Conservation (phyloP, 2,113 vertebrate genomes). For the Puntigrus tetrazona region DNA sequence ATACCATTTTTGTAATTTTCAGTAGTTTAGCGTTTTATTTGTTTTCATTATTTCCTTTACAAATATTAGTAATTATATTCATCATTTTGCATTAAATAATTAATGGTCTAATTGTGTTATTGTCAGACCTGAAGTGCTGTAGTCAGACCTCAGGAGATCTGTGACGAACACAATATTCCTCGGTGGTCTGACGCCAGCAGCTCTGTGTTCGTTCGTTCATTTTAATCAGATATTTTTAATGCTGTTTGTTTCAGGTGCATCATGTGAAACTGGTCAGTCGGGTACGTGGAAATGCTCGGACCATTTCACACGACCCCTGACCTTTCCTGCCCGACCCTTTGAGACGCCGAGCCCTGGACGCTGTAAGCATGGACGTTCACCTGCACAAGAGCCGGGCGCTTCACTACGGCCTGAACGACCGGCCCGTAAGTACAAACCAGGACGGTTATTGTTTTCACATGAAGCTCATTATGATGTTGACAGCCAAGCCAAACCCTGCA, state of each 20-base stretch:
- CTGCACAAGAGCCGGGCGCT: conserved; percentile 61
- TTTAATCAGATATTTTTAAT: background rate
- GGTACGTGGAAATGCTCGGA: conserved; percentile 28
- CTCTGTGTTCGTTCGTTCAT: no score
- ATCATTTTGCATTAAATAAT: background rate
- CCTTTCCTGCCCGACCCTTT: conserved; percentile 48
- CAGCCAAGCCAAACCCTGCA: background rate
- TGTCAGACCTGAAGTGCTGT: background rate
- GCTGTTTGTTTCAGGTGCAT: conserved; percentile 13
- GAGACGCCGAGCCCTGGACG: conserved; percentile 57
- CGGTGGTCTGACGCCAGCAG: background rate
- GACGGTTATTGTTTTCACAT: background rate
- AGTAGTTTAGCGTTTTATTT: background rate
- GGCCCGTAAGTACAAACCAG: conserved; percentile 35
- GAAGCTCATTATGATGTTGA: background rate
- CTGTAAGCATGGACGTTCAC: conserved; percentile 66
- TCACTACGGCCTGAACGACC: conserved; percentile 63
- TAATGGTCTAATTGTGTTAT: no score
- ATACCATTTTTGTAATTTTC: no score
- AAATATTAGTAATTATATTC: background rate
- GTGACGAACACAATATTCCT: background rate
- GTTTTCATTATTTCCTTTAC: background rate
- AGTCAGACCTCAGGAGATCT: background rate
- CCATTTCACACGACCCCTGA: conserved; percentile 25
- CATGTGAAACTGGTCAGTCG: conserved; percentile 3